These are phyloP conservation scores for Syrrhaptes paradoxus DNA, from an alignment of 2,113 vertebrate genomes.

Conservation along the genomic window DNA sequence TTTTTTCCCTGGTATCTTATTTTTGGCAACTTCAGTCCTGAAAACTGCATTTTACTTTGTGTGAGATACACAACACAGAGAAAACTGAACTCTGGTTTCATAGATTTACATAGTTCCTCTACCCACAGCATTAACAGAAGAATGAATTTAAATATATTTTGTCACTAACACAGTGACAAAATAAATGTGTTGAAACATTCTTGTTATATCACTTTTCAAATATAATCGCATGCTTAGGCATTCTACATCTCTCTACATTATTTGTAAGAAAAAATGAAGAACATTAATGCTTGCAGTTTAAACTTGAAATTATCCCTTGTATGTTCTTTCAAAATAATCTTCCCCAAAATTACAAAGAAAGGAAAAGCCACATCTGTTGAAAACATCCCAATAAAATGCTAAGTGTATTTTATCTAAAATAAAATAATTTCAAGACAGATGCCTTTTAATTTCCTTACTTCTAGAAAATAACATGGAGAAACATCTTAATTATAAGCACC, in stretches of 20 bases:
- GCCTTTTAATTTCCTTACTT: neutral
- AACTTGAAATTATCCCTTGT: neutral
- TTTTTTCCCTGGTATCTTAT: neutral
- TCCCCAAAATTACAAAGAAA: neutral
- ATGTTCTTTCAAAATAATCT: neutral
- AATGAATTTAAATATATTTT: neutral
- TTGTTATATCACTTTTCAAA: neutral
- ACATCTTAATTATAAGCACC: constrained; percentile 3
- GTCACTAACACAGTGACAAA: neutral
- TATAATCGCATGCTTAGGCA: neutral
- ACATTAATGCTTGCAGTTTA: neutral
- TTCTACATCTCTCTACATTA: neutral
- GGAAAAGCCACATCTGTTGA: neutral
- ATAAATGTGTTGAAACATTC: neutral
- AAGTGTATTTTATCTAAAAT: neutral
- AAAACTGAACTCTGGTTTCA: neutral
- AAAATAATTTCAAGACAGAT: neutral
- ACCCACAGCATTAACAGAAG: neutral
- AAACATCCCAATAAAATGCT: neutral
- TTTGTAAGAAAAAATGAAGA: neutral
- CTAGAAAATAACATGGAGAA: neutral
- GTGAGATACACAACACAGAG: neutral
- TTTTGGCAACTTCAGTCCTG: neutral
- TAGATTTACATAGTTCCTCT: neutral
- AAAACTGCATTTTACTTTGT: neutral